These are phyloP conservation scores for Hofmannophila pseudospretella DNA, from an alignment of 2,888 invertebrate genomes.

Conservation along the genomic window DNA sequence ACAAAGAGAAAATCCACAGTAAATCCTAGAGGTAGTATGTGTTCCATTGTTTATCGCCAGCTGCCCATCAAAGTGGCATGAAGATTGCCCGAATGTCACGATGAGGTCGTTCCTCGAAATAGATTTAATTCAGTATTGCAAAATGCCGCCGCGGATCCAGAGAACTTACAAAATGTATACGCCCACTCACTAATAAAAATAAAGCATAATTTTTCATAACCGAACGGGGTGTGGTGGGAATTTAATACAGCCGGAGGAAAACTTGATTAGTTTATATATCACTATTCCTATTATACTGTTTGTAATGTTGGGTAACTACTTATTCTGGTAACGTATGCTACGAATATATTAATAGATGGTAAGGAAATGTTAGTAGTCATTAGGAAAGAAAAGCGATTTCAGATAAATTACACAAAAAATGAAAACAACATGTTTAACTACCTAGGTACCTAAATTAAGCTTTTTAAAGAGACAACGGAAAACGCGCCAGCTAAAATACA, in stretches of 20 bases:
- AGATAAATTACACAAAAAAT: too few species aligned
- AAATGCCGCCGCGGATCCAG: constrained; percentile 35
- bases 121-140: constrained; percentile 51
- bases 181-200: constrained; percentile 51
- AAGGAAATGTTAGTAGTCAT: too few species aligned
- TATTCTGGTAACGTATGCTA: too few species aligned
- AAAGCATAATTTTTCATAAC: constrained; percentile 35
- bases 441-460: too few species aligned
- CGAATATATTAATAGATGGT: too few species aligned
- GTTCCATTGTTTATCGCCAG: constrained; percentile 22
- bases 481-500: too few species aligned
- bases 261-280: too few species aligned
- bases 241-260: constrained; percentile 3
- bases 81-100: constrained; percentile 21
- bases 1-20: background rate
- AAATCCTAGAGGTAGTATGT: background rate
- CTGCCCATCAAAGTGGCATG: constrained; percentile 20
- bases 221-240: background rate
- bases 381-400: too few species aligned
- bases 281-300: too few species aligned
- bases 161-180: constrained; percentile 33
- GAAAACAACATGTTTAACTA: too few species aligned
- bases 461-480: too few species aligned
- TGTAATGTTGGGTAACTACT: too few species aligned
- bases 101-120: constrained; percentile 45